These are phyloP conservation scores for Latrodectus geometricus DNA, from an alignment of 1,140 invertebrate species.

Conservation along the genomic window DNA sequence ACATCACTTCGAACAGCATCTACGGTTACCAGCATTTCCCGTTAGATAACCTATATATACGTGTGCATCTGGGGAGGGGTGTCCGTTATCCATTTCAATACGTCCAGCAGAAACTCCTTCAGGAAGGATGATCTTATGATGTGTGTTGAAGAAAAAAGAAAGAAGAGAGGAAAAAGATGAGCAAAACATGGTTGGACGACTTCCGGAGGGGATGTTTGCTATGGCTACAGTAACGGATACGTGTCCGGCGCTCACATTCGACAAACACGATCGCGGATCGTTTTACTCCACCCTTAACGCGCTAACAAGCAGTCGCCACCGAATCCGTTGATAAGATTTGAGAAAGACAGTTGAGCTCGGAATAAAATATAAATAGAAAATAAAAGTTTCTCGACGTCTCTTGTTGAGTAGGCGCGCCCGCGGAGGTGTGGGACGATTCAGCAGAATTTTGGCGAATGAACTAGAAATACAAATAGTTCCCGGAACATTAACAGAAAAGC, in stretches of 20 bases:
- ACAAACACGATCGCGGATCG: conserved; percentile 30
- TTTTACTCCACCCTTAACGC: background rate
- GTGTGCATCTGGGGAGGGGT: background rate
- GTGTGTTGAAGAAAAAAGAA: conserved; percentile 13
- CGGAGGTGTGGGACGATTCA: no score
- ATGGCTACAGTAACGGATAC: conserved; percentile 34
- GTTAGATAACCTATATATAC: conserved; percentile 30
- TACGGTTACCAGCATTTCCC: conserved; percentile 37
- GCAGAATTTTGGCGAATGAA: no score
- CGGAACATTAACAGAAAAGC: no score
- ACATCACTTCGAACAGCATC: background rate
- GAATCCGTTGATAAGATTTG: conserved; percentile 35
- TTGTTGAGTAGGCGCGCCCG: no score
- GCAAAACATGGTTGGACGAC: conserved; percentile 30
- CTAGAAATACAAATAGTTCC: no score
- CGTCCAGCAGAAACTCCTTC: conserved; percentile 17
- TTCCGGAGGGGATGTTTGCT: conserved; percentile 57
- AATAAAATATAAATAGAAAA: conserved; percentile 51
- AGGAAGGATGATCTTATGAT: conserved; percentile 48
- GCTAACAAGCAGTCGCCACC: conserved; percentile 19
- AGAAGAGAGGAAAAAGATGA: conserved; percentile 28
- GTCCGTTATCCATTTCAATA: conserved; percentile 35
- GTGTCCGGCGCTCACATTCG: conserved; percentile 40
- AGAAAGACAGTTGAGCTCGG: background rate
- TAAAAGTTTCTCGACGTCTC: background rate